phyloP scores from a whole-genome alignment of 2,888 invertebrate species.

The Apoderus coryli region DNA sequence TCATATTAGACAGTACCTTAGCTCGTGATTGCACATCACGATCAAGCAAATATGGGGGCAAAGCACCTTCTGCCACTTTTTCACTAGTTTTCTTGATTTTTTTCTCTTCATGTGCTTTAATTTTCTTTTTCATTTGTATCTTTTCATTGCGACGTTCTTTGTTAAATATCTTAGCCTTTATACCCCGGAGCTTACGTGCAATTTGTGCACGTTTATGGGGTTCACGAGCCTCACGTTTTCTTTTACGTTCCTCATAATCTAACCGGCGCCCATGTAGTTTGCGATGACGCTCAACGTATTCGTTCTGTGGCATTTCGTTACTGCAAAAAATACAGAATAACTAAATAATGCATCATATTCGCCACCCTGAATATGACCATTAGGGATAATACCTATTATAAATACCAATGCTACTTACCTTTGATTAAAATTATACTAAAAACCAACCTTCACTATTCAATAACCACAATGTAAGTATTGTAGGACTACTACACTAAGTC shows the following conservation, averaged over 20 bases:
- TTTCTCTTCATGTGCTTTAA: slow-evolving; percentile 93
- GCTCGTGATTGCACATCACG: slow-evolving; percentile 87
- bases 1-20: slow-evolving; percentile 96
- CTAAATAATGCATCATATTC: too few relatives aligned
- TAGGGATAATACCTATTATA: too few relatives aligned
- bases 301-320: slow-evolving; percentile 90
- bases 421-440: too few relatives aligned
- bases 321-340: slow-evolving; percentile 19
- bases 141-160: slow-evolving; percentile 95
- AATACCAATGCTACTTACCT: too few relatives aligned
- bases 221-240: slow-evolving; percentile 90
- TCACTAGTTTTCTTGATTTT: slow-evolving; percentile 72
- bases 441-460: too few relatives aligned
- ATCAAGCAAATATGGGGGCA: slow-evolving; percentile 95
- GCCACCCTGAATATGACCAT: too few relatives aligned
- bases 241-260: slow-evolving; percentile 93
- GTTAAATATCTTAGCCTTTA: slow-evolving; percentile 96
- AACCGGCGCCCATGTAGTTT: slow-evolving; percentile 92
- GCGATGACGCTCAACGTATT: slow-evolving; percentile 95
- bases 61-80: slow-evolving; percentile 75
- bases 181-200: slow-evolving; percentile 82
- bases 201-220: slow-evolving; percentile 84
- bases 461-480: too few relatives aligned
- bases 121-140: slow-evolving; percentile 97
- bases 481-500: too few relatives aligned